A percentile compares a stretch with the other conserved stretches of the same genome.
Conservation (phyloP, 1,140 invertebrate genomes). For the Drosophila jambulina region DNA sequence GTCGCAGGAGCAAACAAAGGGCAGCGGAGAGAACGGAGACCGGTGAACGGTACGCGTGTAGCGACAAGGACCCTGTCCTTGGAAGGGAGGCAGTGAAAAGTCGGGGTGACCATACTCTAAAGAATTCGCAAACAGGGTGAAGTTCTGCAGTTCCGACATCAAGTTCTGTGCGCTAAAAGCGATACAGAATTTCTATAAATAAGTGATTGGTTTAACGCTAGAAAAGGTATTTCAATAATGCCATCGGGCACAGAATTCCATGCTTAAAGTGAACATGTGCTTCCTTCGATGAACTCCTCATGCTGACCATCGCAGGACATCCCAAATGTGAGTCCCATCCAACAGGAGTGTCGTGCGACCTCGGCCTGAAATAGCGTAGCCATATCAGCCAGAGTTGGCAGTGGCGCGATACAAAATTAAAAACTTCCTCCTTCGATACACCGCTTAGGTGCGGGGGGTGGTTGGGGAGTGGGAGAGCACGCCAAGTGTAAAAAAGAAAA, state of each 20-base stretch:
- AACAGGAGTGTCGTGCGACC: not conserved
- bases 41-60: conserved; percentile 36
- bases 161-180: conserved; percentile 4
- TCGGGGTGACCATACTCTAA: conserved; percentile 20
- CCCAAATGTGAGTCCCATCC: too few species aligned
- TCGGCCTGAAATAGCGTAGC: conserved; percentile 7
- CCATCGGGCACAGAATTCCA: not conserved
- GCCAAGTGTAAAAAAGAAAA: conserved; percentile 82
- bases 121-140: conserved; percentile 3
- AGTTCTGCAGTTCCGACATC: not conserved
- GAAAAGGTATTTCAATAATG: not conserved
- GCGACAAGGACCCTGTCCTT: conserved; percentile 22
- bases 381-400: conserved; percentile 34
- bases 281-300: not conserved
- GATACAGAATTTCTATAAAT: conserved; percentile 17
- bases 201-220: conserved; percentile 4
- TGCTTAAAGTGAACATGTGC: not conserved
- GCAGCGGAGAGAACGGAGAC: not conserved
- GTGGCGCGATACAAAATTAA: conserved; percentile 77
- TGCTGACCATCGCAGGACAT: not conserved
- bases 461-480: conserved; percentile 49
- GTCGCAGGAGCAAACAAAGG: conserved; percentile 35
- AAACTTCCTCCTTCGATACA: conserved; percentile 80
- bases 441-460: conserved; percentile 46
- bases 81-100: not conserved